Evolutionary conservation across 2,888 invertebrate species (phyloP).

Genomic region (Villa cingulata): DNA sequence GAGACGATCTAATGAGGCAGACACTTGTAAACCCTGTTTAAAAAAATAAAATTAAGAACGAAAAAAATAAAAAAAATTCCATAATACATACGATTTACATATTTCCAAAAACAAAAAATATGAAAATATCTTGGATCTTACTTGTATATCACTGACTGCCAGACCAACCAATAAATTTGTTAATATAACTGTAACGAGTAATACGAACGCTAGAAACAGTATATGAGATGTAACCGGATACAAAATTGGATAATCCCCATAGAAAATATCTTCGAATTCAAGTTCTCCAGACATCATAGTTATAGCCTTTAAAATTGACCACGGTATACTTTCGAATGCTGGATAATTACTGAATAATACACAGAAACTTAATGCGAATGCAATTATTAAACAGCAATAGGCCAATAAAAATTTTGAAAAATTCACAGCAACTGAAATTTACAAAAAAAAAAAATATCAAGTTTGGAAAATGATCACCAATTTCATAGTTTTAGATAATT

Average conservation of each 20-base stretch:
- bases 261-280: slow-evolving; percentile 75
- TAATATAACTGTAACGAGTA: slow-evolving; percentile 66
- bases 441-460: not conserved
- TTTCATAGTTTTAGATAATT: not conserved
- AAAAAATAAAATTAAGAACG: not conserved
- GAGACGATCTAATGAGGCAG: slow-evolving; percentile 64
- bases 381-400: slow-evolving; percentile 65
- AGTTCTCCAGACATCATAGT: slow-evolving; percentile 84
- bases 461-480: too few relatives aligned
- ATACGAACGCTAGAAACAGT: slow-evolving; percentile 61
- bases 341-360: slow-evolving; percentile 66
- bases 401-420: slow-evolving; percentile 69
- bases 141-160: slow-evolving; percentile 69
- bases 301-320: slow-evolving; percentile 55
- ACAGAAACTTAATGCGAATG: slow-evolving; percentile 69
- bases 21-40: slow-evolving; percentile 52
- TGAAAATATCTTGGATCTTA: slow-evolving; percentile 27
- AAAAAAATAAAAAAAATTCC: not conserved
- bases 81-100: not conserved
- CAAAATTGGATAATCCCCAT: slow-evolving; percentile 42
- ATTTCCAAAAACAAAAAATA: not conserved
- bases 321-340: slow-evolving; percentile 48
- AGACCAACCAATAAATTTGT: slow-evolving; percentile 73
- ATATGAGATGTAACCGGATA: slow-evolving; percentile 62
- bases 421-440: slow-evolving; percentile 53